phyloP scores from a whole-genome alignment of 2,113 vertebrate genomes.

The Lophius piscatorius region DNA sequence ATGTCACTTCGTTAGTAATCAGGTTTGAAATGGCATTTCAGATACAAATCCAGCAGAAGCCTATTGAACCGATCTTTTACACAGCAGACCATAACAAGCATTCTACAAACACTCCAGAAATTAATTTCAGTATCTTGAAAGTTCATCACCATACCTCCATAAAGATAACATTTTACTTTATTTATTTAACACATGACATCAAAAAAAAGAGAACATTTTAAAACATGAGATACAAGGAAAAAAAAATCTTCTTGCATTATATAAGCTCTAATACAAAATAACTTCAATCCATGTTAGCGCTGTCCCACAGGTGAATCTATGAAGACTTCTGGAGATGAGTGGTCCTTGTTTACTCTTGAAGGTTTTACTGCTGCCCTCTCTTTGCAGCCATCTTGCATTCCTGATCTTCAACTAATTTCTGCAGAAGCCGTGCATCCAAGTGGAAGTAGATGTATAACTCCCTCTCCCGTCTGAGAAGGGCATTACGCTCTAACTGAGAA shows the following conservation, averaged over 20 bases:
- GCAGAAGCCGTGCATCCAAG: slow-evolving; percentile 82
- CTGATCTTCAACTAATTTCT: slow-evolving; percentile 84
- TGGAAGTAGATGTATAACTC: slow-evolving; percentile 90
- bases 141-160: too few species aligned
- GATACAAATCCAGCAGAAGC: neutral
- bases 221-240: neutral
- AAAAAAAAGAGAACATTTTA: neutral
- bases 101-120: neutral
- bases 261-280: neutral
- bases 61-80: rapidly evolving
- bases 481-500: slow-evolving; percentile 81
- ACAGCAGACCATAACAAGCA: neutral
- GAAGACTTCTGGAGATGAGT: neutral
- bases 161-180: slow-evolving; percentile 41
- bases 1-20: slow-evolving; percentile 7
- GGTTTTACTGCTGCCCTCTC: slow-evolving; percentile 32
- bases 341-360: neutral
- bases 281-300: neutral
- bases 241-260: neutral
- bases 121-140: neutral
- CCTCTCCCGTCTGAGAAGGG: slow-evolving; percentile 83
- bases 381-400: slow-evolving; percentile 75
- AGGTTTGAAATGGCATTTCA: neutral
- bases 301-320: slow-evolving; percentile 1
- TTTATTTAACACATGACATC: too few species aligned